Base-by-base conservation (phyloP, 2,797 vertebrate genomes). In the Poliocrania exsul region DNA sequence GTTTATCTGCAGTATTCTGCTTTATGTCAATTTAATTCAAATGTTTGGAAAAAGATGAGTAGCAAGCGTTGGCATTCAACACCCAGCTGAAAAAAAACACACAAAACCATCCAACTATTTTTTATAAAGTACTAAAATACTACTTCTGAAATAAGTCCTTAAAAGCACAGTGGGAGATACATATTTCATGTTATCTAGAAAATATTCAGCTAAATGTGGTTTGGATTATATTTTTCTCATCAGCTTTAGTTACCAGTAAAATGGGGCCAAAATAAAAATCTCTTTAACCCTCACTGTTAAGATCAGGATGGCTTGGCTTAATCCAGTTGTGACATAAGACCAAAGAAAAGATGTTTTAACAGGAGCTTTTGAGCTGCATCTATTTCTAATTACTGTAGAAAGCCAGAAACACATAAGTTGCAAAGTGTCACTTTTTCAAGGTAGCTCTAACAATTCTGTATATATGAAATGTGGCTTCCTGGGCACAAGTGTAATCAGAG, bases 141-240 rank as follows among this genome's bases (percentile, higher is more conserved):
- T 85, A 20, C 61, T 85, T 94, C 72, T 91, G 70, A 86, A 95
- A 82, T 35, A 71, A 81, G 37, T 73, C 42, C n/a, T 84, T 84
- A 77, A 86, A 93, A 91, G 77, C 90, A 88, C 70, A 88, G 56
- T 64, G 33, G 56, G 78, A 84, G 53, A 79, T 23, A 56, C 3
- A 80, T 88, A 62, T 92, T 90, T 88, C 35, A 35, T 57, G 40
- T 17, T 71, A 73, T 21, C 66, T 74, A 53, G 65, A 81, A 86
- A 75, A 81, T 79, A 86, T 65, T 75, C 38, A 56, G 9, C 6
- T 49, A 62, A 94, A 51, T 5, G 16, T 88, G 33, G 47, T 28
- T 86, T 79, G 88, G 62, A 81, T 91, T 89, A 29, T 78, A n/a
- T 57, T 92, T 95, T 94, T 88, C 74, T 86, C 58, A 79, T 81